Percentiles rank a stretch among this genome's conserved stretches.
These are phyloP conservation scores for Ardeotis arabs DNA, from an alignment of 2,113 vertebrate species.

Conservation along the genomic window DNA sequence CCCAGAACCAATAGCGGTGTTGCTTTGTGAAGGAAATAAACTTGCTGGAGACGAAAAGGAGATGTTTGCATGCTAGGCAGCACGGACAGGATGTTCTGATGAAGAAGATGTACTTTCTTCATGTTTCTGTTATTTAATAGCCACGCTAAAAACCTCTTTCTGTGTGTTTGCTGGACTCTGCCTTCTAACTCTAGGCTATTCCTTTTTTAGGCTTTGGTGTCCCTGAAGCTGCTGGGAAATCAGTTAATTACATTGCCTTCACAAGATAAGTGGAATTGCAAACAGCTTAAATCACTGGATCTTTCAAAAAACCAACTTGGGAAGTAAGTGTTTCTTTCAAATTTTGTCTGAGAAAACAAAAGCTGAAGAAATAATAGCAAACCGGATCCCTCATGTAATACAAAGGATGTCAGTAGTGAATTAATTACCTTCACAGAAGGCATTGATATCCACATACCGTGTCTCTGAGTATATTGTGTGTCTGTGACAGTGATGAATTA, in stretches of 20 bases:
- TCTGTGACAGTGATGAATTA: slow-evolving; percentile 59
- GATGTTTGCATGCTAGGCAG: slow-evolving; percentile 47
- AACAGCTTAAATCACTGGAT: slow-evolving; percentile 88
- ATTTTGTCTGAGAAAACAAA: slow-evolving; percentile 24
- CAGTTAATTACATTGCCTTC: slow-evolving; percentile 82
- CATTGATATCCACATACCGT: slow-evolving; percentile 39
- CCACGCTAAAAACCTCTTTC: background rate
- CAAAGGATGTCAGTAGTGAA: slow-evolving; percentile 48
- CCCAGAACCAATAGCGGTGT: background rate
- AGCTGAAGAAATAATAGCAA: slow-evolving; percentile 33
- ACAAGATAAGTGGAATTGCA: slow-evolving; percentile 88
- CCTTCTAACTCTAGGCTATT: background rate
- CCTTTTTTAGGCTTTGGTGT: slow-evolving; percentile 80
- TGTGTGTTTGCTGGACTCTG: background rate
- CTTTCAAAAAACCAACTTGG: slow-evolving; percentile 94
- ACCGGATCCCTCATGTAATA: background rate
- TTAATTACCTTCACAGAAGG: slow-evolving; percentile 46
- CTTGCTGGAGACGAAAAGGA: slow-evolving; percentile 18
- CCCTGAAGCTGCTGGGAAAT: slow-evolving; percentile 88
- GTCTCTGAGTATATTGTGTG: slow-evolving; percentile 23
- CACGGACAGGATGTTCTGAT: slow-evolving; percentile 49
- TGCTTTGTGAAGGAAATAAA: slow-evolving; percentile 13
- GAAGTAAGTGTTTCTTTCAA: slow-evolving; percentile 80
- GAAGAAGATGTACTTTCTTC: slow-evolving; percentile 53
- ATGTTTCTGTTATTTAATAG: slow-evolving; percentile 35